Evolutionary conservation across 2,113 vertebrate species (phyloP).

Genomic region (Pavo muticus): DNA sequence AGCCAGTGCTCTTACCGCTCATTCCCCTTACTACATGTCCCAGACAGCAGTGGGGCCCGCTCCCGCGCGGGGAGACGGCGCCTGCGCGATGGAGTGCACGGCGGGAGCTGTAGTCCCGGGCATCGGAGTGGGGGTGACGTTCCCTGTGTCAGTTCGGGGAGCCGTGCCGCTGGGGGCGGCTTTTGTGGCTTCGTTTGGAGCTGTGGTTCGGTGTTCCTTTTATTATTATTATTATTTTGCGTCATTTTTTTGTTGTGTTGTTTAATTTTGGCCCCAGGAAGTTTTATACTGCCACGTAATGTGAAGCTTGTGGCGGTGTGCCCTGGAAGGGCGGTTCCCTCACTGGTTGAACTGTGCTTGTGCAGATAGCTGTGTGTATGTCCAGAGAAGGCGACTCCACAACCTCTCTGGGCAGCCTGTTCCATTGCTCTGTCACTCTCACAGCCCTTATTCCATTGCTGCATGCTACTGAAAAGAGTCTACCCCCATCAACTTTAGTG

Average conservation of each 20-base stretch:
- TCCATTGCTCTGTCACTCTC: no score
- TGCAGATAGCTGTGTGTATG: neutral
- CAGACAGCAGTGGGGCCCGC: accelerated
- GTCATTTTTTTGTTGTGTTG: neutral
- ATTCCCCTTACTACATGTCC: neutral
- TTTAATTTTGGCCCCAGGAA: neutral
- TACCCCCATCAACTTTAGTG: no score
- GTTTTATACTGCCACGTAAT: neutral
- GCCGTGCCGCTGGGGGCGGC: accelerated
- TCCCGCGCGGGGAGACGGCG: accelerated
- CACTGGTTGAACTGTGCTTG: accelerated
- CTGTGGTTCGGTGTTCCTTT: no score
- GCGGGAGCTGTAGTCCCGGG: neutral
- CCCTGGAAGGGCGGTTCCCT: neutral
- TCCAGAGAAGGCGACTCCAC: no score
- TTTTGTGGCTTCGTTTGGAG: no score
- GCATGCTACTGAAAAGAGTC: no score
- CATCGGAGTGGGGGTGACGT: no score
- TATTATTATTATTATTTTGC: no score
- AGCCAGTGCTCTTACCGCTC: accelerated
- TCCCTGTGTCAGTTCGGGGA: no score
- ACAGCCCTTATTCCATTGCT: no score
- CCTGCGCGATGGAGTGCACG: accelerated
- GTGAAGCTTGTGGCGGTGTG: neutral
- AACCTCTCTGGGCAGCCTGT: no score